Base-by-base conservation (phyloP, 2,888 invertebrate genomes). In the Ectemnius cavifrons region DNA sequence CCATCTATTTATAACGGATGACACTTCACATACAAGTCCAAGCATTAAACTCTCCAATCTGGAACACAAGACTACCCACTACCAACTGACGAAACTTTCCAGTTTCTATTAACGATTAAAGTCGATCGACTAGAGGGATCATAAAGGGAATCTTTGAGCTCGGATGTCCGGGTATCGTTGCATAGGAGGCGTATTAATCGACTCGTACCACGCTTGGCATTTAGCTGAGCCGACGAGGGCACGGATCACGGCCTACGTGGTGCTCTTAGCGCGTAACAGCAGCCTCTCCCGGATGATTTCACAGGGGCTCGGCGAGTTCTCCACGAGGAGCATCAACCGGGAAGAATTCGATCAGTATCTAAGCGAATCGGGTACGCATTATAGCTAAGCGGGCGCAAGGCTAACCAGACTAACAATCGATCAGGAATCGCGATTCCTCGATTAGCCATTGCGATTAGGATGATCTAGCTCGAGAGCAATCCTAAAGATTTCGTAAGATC, bases 401-500 rank as follows among this genome's bases (percentile, higher is more conserved):
- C 14, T 52, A 52, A 52, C 16, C 20, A 13, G 52, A 16, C 14
- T 52, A 16, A 14, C 16, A 52, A 16, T 52, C 52, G n/a, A 52
- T 52, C 52, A 16, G 52, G 1, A 11, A 16, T 16, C 5, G 14
- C 52, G 52, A 52, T 52, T 57, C n/a, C 18, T 60, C 37, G 37
- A 37, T 37, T 37, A 37, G 37, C 37, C 37, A 37, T 37, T 37
- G 14, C 47, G 52, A 67, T 67, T 71, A 58, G 20, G 71, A 74
- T 77, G 77, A 75, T 77, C 68, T 77, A 72, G 62, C 49, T 56
- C 65, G 20, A 52, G 59, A 69, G 63, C 71, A 71, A 77, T 75
- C 69, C 61, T 69, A 65, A 4, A 63, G 68, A 49, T 75, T 77
- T 77, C 77, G 77, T 66, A 77, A 77, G 37, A 37, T 37, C 37